Conservation (phyloP, 2,113 vertebrate species). For the Pycnonotus jocosus region DNA sequence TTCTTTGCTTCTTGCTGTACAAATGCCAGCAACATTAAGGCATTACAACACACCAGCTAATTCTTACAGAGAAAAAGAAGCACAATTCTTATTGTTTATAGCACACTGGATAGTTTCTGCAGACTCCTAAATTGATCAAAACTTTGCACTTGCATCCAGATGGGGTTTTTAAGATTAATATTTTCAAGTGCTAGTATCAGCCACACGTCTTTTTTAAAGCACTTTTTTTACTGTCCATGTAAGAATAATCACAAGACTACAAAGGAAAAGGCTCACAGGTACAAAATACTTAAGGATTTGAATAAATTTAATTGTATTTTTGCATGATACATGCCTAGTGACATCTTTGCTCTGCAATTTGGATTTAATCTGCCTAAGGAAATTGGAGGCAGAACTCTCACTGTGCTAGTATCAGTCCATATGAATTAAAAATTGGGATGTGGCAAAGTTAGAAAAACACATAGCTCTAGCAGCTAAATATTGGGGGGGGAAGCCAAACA, state of each 20-base stretch:
- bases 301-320: background rate
- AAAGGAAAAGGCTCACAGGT: background rate
- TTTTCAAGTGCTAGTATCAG: background rate
- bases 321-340: background rate
- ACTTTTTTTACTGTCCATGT: background rate
- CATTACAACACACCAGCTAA: background rate
- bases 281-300: background rate
- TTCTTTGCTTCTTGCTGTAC: background rate
- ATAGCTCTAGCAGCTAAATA: background rate
- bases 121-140: background rate
- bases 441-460: background rate
- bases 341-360: background rate
- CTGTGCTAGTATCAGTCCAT: background rate
- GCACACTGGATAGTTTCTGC: background rate
- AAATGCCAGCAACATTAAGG: background rate
- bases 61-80: background rate
- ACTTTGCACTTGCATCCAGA: background rate
- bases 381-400: background rate
- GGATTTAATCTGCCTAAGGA: background rate
- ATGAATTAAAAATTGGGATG: background rate
- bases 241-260: background rate
- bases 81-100: background rate
- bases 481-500: accelerated
- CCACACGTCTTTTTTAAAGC: background rate
- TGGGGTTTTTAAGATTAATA: background rate